phyloP scores from a whole-genome alignment of 2,888 invertebrate species.

The Norana najaformis region DNA sequence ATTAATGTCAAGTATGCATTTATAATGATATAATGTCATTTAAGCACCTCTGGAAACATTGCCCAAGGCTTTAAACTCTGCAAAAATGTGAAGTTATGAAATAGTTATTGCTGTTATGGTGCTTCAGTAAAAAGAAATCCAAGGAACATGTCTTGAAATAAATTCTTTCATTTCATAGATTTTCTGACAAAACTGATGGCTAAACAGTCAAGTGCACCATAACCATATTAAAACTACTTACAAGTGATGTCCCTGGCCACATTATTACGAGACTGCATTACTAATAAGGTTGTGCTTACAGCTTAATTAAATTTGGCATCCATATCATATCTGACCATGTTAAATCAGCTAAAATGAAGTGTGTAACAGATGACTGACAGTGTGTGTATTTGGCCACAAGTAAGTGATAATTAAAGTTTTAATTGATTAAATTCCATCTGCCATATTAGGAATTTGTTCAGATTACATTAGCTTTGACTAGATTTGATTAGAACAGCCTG shows the following conservation, averaged over 20 bases:
- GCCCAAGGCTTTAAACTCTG: neutral
- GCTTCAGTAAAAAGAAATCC: neutral
- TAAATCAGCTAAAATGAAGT: neutral
- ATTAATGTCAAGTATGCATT: neutral
- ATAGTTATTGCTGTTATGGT: neutral
- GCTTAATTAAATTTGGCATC: neutral
- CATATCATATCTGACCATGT: neutral
- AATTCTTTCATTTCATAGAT: neutral
- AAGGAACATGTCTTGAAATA: neutral
- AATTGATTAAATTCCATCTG: neutral
- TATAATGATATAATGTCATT: neutral
- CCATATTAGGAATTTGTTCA: neutral
- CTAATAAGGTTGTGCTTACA: neutral
- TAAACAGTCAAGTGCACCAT: neutral
- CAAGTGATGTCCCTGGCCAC: neutral
- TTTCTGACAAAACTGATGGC: neutral
- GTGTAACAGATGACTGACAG: neutral
- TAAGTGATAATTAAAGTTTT: neutral
- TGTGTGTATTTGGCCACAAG: neutral
- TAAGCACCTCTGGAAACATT: neutral
- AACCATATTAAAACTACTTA: neutral
- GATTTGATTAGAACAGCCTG: neutral
- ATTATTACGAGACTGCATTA: too few species aligned
- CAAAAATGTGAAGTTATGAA: neutral
- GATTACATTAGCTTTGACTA: neutral